Percentiles rank a stretch among this genome's conserved stretches.
These are phyloP conservation scores for Oreochromis niloticus DNA, from an alignment of 2,113 vertebrate species.

Conservation along the genomic window DNA sequence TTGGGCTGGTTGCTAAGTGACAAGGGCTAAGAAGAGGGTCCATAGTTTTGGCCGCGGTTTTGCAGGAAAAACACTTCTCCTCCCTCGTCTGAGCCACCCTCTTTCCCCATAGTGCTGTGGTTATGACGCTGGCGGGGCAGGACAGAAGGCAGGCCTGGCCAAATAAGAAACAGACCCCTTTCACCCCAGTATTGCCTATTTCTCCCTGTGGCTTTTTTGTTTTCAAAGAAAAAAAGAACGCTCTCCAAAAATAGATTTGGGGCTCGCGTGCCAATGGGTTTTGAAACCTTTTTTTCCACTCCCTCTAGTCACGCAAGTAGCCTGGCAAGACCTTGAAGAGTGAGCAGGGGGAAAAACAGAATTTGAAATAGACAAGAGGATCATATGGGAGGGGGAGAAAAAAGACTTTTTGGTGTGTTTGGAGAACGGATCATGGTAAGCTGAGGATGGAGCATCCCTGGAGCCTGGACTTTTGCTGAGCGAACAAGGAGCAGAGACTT, in stretches of 20 bases:
- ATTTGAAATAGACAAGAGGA: constrained; percentile 48
- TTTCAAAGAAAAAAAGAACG: constrained; percentile 65
- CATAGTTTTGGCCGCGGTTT: constrained; percentile 59
- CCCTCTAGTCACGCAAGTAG: constrained; percentile 78
- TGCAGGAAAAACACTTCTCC: constrained; percentile 68
- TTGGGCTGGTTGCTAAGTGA: constrained; percentile 72
- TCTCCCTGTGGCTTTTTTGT: constrained; percentile 69
- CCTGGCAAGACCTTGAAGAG: constrained; percentile 71
- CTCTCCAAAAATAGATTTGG: constrained; percentile 77
- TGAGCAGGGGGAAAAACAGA: constrained; percentile 43
- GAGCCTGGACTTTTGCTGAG: constrained; percentile 27
- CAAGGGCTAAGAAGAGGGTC: constrained; percentile 61
- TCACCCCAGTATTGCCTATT: constrained; percentile 72
- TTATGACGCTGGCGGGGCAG: constrained; percentile 68
- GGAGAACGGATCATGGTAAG: constrained; percentile 47
- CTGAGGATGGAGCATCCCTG: constrained; percentile 49
- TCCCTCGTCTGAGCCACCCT: constrained; percentile 55
- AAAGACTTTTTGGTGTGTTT: constrained; percentile 41
- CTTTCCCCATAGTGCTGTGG: constrained; percentile 57
- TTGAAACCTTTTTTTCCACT: constrained; percentile 70
- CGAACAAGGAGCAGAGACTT: constrained; percentile 39
- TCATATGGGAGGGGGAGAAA: not conserved
- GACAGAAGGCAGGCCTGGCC: constrained; percentile 67
- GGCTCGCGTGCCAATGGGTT: constrained; percentile 77
- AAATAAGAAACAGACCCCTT: constrained; percentile 80